Conservation (phyloP, 2,888 invertebrate species). For the Aporophyla lueneburgensis region DNA sequence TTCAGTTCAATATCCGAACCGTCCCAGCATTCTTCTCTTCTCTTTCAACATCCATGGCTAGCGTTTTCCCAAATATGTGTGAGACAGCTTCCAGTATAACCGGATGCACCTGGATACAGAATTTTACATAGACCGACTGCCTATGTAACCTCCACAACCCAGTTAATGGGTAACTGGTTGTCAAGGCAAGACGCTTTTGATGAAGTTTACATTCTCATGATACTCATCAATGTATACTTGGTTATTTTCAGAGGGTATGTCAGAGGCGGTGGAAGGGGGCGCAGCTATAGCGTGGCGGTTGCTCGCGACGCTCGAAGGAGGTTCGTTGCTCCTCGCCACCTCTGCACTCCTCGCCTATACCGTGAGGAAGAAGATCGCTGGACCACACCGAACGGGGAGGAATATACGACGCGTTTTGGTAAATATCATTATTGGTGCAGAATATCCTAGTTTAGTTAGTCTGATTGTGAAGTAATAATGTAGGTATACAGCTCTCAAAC, state of each 20-base stretch:
- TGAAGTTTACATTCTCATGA: neutral
- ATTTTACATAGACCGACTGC: neutral
- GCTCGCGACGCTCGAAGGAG: constrained; percentile 85
- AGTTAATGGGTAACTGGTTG: neutral
- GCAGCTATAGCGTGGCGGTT: constrained; percentile 84
- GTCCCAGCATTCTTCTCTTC: neutral
- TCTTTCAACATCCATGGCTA: neutral
- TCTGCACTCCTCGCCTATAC: constrained; percentile 84
- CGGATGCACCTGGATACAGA: neutral
- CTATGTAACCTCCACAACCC: neutral
- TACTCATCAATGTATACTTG: neutral
- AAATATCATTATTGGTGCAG: constrained; percentile 54
- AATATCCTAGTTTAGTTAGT: neutral
- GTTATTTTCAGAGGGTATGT: constrained; percentile 72
- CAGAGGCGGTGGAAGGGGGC: constrained; percentile 81
- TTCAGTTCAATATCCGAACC: neutral
- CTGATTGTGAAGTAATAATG: too few species aligned
- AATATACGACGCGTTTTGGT: constrained; percentile 79
- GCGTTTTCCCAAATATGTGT: neutral
- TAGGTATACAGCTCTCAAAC: neutral
- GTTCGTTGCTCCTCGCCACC: constrained; percentile 81
- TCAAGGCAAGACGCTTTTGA: neutral
- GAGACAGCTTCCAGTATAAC: neutral
- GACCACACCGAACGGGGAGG: constrained; percentile 55
- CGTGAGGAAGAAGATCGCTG: constrained; percentile 71